A percentile compares a stretch with the other conserved stretches of the same genome.
Evolutionary conservation across 2,888 invertebrate genomes (phyloP).

Genomic region (Pinctada fucata): DNA sequence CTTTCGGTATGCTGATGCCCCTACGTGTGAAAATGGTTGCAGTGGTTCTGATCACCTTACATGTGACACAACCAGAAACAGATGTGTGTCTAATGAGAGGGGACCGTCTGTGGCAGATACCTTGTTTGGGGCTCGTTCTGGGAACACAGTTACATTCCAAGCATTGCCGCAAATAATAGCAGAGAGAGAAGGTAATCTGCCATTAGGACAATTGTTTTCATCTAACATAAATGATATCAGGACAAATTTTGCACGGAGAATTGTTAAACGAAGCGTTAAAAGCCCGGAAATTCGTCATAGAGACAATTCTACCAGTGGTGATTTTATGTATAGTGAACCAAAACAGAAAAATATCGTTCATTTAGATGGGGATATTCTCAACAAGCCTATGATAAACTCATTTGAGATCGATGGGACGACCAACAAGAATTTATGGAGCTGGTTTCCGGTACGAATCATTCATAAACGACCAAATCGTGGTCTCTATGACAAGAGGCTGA

Average conservation of each 20-base stretch:
- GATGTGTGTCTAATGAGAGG: conserved; percentile 8
- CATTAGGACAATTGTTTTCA: not conserved
- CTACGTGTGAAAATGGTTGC: conserved; percentile 37
- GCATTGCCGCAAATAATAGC: not conserved
- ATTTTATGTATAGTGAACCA: no score
- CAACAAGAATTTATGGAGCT: not conserved
- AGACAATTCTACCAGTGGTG: not conserved
- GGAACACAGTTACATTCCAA: not conserved
- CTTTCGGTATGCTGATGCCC: conserved; percentile 46
- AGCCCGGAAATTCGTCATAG: not conserved
- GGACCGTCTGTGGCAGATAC: not conserved
- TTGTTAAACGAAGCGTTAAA: not conserved
- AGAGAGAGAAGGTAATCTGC: not conserved
- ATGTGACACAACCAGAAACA: conserved; percentile 16
- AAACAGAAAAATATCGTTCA: not conserved
- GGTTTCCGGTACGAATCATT: not conserved
- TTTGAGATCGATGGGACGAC: not conserved
- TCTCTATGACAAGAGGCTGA: not conserved
- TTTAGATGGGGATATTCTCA: not conserved
- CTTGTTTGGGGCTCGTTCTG: not conserved
- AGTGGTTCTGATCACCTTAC: conserved; percentile 44
- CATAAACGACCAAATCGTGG: not conserved
- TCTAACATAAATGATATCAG: not conserved
- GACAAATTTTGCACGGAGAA: not conserved
- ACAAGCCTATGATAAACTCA: not conserved